Evolutionary conservation across 2,888 invertebrate species (phyloP).

Genomic region (Apamea monoglypha): DNA sequence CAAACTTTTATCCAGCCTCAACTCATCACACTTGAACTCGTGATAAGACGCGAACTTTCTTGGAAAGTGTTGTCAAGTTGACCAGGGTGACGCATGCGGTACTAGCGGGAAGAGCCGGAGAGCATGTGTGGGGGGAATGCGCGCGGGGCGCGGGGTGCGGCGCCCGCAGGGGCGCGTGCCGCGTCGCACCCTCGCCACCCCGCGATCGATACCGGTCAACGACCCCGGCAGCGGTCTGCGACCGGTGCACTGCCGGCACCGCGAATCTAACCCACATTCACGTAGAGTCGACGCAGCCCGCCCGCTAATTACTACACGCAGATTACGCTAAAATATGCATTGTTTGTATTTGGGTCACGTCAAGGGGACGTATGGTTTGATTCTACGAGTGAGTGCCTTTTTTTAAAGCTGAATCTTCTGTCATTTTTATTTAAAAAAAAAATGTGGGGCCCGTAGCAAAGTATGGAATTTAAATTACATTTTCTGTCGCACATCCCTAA

Average conservation of each 20-base stretch:
- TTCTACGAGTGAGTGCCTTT: conserved; percentile 54
- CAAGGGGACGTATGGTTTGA: conserved; percentile 61
- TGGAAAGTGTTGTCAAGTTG: conserved; percentile 70
- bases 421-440: not conserved
- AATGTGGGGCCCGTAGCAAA: not conserved
- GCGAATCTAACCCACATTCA: conserved; percentile 86
- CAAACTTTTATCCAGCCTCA: conserved; percentile 29
- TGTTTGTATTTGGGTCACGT: conserved; percentile 79
- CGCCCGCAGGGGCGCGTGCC: conserved; percentile 82
- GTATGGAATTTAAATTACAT: not conserved
- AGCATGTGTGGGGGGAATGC: conserved; percentile 66
- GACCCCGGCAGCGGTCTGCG: conserved; percentile 85
- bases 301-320: conserved; percentile 84
- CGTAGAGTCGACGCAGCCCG: conserved; percentile 43
- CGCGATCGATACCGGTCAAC: conserved; percentile 89
- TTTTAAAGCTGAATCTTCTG: conserved; percentile 33
- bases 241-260: conserved; percentile 85
- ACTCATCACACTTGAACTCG: conserved; percentile 42
- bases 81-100: conserved; percentile 88
- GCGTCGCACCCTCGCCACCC: conserved; percentile 77
- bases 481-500: not conserved
- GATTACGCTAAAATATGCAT: conserved; percentile 81
- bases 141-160: conserved; percentile 72
- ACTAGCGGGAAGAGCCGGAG: conserved; percentile 77
- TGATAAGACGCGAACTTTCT: conserved; percentile 62